Evolutionary conservation across 35 echinoderm and acorn worm species (phyloP), one percentile per base, ranked within the genome.

Genomic region (Strongylocentrotus purpuratus): DNA sequence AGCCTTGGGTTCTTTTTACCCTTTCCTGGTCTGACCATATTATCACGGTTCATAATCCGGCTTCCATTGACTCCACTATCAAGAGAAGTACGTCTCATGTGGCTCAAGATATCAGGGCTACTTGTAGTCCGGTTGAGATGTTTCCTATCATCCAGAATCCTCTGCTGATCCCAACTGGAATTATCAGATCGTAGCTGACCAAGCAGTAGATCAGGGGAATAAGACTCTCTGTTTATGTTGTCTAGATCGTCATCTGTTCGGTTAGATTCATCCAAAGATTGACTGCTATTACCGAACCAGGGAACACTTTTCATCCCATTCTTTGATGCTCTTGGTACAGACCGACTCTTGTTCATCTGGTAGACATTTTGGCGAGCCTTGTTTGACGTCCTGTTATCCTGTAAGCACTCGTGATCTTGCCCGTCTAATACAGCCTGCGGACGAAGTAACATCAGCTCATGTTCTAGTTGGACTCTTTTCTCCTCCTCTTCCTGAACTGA

Each of bases 401-500:
- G 20, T 22, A 3, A 28, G 65, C 7, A 28, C 65, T 22, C 28
- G 2, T 78, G 20, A 78, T 78, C 65, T 78, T 78, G 65, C 28
- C 22, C 4, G 87, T 89, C 87, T 31, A 89, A 89, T 13, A 31
- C 87, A 46, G 32, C n/a, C 13, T 89, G 87, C 87, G 48, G 17
- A 31, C 48, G 45, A 58, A 95, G 59, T 14, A 91, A 46, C 25
- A 22, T 70, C 9, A 95, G 88, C 5, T 95, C 95, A 9, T n/a
- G 20, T 33, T 59, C 48, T 31, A 95, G 88, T 88, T 92, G 31
- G 15, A 35, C 87, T 33, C 55, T 31, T 25, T 61, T 88, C 86
- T 91, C 50, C 61, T 90, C 52, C 33, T 95, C 95, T 48, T 91
- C 61, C 55, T 65, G 45, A 33, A 95, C 88, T 31, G 86, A 10